Evolutionary conservation across 2,797 vertebrate genomes (phyloP), one percentile per base, ranked within the genome.

Genomic region (Sarcoramphus papa): DNA sequence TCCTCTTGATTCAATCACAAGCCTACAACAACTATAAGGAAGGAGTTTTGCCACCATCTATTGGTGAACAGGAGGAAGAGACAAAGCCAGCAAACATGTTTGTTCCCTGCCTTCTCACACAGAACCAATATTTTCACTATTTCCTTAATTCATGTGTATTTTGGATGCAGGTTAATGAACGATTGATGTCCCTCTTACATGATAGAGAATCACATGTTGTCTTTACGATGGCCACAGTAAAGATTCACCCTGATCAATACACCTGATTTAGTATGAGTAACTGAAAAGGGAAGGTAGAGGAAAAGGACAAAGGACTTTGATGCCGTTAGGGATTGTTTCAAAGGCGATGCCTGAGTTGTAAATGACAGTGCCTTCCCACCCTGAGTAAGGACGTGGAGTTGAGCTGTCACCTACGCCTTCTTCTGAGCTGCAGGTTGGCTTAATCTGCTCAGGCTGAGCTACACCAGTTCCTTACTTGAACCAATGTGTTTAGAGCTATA

Each of bases 1-100:
- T 14, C 0, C 0, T 8, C 28, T 56, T 73, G 50, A 62, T 56
- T 41, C 15, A 74, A 67, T 48, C 59, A 48, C 9, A 78, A 45
- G 19, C 7, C 23, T 15, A 64, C 1, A 4, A 19, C 12, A 64
- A 6, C 7, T 6, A 7, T 10, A 90, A 75, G 33, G 20, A 94
- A 97, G 90, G 96, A 91, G 93, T 87, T 96, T 85, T 97, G 90
- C 54, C 94, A 92, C 94, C 93, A 96, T 89, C 96, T 95, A 27
- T 96, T 1, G 88, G 94, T 92, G 63, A 84, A 22, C 4, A 31
- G 10, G 24, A 65, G 60, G 23, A 88, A 94, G 33, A 73, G 7
- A 68, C 16, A 82, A 79, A 86, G 20, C 2, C 23, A 76, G 10
- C 4, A 72, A 74, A 80, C 0, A 0, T 51, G 9, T 72, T 53